Evolutionary conservation across 2,113 vertebrate species (phyloP).

Genomic region (Atrichornis clamosus): DNA sequence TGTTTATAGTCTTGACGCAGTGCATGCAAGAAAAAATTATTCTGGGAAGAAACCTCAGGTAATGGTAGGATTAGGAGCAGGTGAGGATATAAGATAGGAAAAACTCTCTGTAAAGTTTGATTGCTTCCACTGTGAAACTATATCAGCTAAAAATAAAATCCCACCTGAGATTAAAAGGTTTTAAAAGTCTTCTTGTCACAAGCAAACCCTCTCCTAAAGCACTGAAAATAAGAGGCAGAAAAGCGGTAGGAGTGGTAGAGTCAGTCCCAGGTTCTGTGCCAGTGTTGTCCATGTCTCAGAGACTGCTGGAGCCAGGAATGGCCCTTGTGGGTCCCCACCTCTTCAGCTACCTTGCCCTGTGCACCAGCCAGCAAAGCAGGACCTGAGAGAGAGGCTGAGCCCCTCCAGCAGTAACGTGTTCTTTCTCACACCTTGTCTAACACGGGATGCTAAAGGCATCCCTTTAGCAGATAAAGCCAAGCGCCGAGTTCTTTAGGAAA

Average conservation of each 20-base stretch:
- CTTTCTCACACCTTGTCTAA: background rate
- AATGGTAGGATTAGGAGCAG: background rate
- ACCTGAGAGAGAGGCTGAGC: fast-evolving
- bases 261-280: background rate
- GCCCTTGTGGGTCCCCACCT: background rate
- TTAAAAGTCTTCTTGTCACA: background rate
- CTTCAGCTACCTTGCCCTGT: fast-evolving
- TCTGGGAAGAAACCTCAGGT: background rate
- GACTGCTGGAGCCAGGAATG: background rate
- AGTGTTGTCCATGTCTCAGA: background rate
- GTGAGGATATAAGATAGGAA: background rate
- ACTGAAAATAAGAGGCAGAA: background rate
- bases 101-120: background rate
- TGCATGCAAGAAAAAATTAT: background rate
- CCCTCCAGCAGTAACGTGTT: background rate
- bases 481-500: background rate
- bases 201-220: background rate
- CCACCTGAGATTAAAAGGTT: background rate
- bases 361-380: background rate
- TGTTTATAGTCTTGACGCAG: background rate
- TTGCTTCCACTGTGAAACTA: background rate
- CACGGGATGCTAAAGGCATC: background rate
- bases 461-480: background rate
- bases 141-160: fast-evolving
- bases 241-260: background rate